phyloP scores from a whole-genome alignment of 2,888 invertebrate species.

The Bibio marci region DNA sequence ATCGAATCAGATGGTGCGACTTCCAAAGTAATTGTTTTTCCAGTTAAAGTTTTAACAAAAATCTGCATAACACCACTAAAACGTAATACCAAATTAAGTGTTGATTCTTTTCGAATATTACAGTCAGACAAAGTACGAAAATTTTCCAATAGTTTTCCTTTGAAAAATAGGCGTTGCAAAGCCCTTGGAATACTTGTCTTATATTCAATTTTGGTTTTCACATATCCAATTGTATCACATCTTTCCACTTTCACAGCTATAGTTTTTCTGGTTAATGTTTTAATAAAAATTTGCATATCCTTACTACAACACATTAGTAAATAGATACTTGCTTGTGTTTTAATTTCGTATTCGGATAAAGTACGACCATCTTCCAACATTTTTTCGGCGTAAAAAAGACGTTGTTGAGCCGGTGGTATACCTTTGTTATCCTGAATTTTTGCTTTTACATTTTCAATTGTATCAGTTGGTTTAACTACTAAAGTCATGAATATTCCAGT shows the following conservation, averaged over 20 bases:
- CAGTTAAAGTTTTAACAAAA: conserved; percentile 28
- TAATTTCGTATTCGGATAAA: conserved; percentile 48
- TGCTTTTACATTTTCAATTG: conserved; percentile 46
- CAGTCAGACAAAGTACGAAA: conserved; percentile 37
- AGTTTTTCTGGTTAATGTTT: conserved; percentile 36
- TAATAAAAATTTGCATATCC: conserved; percentile 40
- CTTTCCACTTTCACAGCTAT: conserved; percentile 38
- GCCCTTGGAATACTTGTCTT: conserved; percentile 43
- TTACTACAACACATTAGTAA: conserved; percentile 42
- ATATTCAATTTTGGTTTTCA: conserved; percentile 38
- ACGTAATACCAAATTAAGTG: conserved; percentile 33
- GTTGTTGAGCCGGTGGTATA: conserved; percentile 42
- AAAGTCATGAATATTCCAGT: conserved; percentile 39
- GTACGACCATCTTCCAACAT: conserved; percentile 53
- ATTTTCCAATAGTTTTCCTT: conserved; percentile 38
- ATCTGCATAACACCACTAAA: conserved; percentile 33
- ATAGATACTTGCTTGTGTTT: conserved; percentile 44
- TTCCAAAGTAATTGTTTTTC: conserved; percentile 34
- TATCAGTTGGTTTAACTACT: conserved; percentile 39
- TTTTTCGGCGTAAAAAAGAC: conserved; percentile 48
- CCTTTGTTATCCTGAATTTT: conserved; percentile 40
- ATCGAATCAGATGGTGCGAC: conserved; percentile 14
- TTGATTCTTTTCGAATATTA: conserved; percentile 39
- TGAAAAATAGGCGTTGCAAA: conserved; percentile 38
- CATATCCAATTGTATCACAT: conserved; percentile 42